Percentiles rank a stretch among this genome's conserved stretches.
Evolutionary conservation across 2,113 vertebrate genomes (phyloP).

Genomic region (Alectura lathami): DNA sequence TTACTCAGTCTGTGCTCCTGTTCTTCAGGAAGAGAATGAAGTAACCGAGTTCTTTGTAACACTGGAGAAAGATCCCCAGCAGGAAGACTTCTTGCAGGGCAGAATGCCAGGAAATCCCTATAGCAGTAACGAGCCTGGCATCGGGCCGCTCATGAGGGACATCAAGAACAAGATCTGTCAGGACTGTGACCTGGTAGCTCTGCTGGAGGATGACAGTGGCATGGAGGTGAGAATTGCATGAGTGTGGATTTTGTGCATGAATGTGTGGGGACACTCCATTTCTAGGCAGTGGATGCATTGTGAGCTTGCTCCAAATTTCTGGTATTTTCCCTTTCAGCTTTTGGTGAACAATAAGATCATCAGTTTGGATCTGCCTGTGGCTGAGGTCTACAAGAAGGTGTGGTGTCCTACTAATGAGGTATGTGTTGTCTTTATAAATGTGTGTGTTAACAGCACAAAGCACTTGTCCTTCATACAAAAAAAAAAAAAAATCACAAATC

Average conservation of each 20-base stretch:
- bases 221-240: conserved; percentile 86
- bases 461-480: neutral
- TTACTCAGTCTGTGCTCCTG: neutral
- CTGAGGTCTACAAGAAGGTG: conserved; percentile 98
- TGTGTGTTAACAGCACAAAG: neutral
- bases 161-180: conserved; percentile 99
- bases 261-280: neutral
- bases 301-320: neutral
- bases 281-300: neutral
- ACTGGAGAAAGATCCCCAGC: conserved; percentile 97
- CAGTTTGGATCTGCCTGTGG: conserved; percentile 94
- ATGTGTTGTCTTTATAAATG: neutral
- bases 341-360: conserved; percentile 99
- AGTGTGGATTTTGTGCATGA: neutral
- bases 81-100: conserved; percentile 98
- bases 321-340: conserved; percentile 77
- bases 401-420: conserved; percentile 99
- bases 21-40: conserved; percentile 93
- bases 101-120: conserved; percentile 99
- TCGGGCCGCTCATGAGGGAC: conserved; percentile 96
- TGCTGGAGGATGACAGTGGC: conserved; percentile 97
- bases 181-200: conserved; percentile 96
- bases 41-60: conserved; percentile 99
- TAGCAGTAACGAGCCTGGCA: conserved; percentile 96
- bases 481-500: neutral